These are phyloP conservation scores for Drosophila borealis DNA, from an alignment of 2,888 invertebrate genomes.

Conservation along the genomic window DNA sequence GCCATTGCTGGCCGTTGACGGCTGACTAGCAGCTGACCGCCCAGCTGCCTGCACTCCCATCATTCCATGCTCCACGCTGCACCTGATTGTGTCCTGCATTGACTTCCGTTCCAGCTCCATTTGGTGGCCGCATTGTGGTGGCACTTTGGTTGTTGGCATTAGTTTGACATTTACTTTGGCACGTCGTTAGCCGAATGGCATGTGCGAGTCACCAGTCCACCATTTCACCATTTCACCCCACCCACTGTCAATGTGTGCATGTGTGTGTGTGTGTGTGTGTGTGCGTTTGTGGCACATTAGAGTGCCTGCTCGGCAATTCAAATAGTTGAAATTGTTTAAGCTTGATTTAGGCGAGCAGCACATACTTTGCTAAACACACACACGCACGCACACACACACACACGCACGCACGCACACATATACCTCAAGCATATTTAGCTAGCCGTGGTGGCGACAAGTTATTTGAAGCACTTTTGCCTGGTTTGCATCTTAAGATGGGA, in stretches of 20 bases:
- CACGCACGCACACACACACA: slow-evolving; percentile 6
- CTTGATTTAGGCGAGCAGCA: slow-evolving; percentile 72
- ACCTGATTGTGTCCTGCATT: slow-evolving; percentile 9
- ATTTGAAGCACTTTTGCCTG: slow-evolving; percentile 74
- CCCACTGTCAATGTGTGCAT: slow-evolving; percentile 5
- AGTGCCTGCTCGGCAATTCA: slow-evolving; percentile 73
- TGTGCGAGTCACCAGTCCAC: slow-evolving; percentile 25
- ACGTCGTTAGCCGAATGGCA: slow-evolving; percentile 76
- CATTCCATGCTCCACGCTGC: slow-evolving; percentile 34
- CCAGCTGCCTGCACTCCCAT: no score
- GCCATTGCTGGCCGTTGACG: slow-evolving; percentile 65
- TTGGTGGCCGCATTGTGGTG: slow-evolving; percentile 58
- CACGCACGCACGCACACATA: neutral
- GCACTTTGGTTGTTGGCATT: slow-evolving; percentile 68
- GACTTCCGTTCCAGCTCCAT: slow-evolving; percentile 32
- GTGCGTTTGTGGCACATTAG: slow-evolving; percentile 44
- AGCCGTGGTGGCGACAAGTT: slow-evolving; percentile 65
- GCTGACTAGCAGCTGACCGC: slow-evolving; percentile 46
- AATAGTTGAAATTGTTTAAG: slow-evolving; percentile 78
- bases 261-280: slow-evolving; percentile 14
- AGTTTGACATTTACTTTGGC: slow-evolving; percentile 80
- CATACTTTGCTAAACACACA: slow-evolving; percentile 33
- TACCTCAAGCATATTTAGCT: slow-evolving; percentile 38
- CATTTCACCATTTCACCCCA: neutral
- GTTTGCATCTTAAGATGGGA: slow-evolving; percentile 46